Evolutionary conservation across 2,888 invertebrate species (phyloP).

Genomic region (Uropetala carovei): DNA sequence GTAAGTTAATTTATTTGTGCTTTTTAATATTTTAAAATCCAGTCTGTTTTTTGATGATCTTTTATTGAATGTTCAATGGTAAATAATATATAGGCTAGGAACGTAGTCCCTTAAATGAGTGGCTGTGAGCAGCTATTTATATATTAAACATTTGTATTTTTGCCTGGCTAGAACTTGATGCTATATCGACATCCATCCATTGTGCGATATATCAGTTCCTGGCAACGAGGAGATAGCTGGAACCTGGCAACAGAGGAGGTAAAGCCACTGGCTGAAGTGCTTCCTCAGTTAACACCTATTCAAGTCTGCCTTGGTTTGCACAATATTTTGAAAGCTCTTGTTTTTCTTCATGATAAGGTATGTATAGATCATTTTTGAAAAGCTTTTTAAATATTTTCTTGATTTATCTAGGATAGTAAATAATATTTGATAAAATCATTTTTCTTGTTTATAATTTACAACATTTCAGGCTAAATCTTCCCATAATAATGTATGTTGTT

Average conservation of each 20-base stretch:
- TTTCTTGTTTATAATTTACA: slow-evolving; percentile 66
- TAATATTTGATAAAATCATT: slow-evolving; percentile 29
- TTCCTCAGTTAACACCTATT: slow-evolving; percentile 82
- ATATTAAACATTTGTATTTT: not conserved
- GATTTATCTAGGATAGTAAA: slow-evolving; percentile 23
- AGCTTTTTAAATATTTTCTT: slow-evolving; percentile 23
- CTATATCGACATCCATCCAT: slow-evolving; percentile 92
- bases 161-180: slow-evolving; percentile 85
- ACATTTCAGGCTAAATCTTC: slow-evolving; percentile 81
- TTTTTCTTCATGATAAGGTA: slow-evolving; percentile 89
- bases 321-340: slow-evolving; percentile 87
- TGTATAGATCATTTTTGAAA: slow-evolving; percentile 67
- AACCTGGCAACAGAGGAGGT: slow-evolving; percentile 90
- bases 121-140: not conserved
- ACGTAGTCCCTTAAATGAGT: not conserved
- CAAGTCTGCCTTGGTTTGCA: slow-evolving; percentile 92
- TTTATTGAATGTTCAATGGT: not conserved
- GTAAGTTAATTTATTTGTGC: too few species aligned
- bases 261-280: slow-evolving; percentile 83
- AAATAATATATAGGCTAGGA: too few species aligned
- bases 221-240: slow-evolving; percentile 85
- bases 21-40: too few species aligned
- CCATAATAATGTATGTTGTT: slow-evolving; percentile 89
- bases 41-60: too few species aligned
- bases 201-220: slow-evolving; percentile 87